Percentiles rank a stretch among this genome's conserved stretches.
Evolutionary conservation across 2,113 vertebrate species (phyloP).

Genomic region (Anguilla rostrata): DNA sequence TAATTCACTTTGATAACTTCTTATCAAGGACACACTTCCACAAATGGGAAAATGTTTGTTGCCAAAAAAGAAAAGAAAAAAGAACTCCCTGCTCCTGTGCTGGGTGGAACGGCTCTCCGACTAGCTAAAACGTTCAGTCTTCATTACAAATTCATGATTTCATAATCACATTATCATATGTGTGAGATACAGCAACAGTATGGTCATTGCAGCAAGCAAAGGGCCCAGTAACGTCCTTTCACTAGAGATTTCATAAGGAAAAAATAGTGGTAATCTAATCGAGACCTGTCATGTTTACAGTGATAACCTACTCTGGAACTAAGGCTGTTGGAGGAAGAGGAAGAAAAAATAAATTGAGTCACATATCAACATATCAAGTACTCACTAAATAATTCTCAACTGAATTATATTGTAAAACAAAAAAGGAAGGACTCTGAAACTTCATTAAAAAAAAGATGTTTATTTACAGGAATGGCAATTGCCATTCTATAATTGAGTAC

Average conservation of each 20-base stretch:
- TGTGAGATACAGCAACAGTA: background rate
- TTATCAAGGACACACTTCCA: background rate
- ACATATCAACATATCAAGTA: too few relatives aligned
- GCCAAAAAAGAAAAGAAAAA: background rate
- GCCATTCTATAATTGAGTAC: too few relatives aligned
- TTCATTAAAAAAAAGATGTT: too few relatives aligned
- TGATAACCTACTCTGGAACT: background rate
- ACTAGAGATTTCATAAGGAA: background rate
- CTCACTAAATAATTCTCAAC: too few relatives aligned
- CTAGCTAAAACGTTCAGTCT: background rate
- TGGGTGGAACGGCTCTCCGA: background rate
- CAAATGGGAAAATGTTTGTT: background rate
- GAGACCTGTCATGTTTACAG: background rate
- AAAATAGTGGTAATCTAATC: background rate
- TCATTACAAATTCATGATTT: slow-evolving; percentile 13
- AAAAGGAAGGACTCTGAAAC: too few relatives aligned
- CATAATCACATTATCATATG: slow-evolving; percentile 7
- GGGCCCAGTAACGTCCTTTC: background rate
- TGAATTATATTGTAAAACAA: too few relatives aligned
- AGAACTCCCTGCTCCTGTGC: background rate
- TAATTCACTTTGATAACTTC: background rate
- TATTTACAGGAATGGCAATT: too few relatives aligned
- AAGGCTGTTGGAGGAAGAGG: background rate
- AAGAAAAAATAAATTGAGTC: too few relatives aligned
- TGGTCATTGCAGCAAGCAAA: background rate